Evolutionary conservation across 2,113 vertebrate species (phyloP).

Genomic region (Lycaon pictus): DNA sequence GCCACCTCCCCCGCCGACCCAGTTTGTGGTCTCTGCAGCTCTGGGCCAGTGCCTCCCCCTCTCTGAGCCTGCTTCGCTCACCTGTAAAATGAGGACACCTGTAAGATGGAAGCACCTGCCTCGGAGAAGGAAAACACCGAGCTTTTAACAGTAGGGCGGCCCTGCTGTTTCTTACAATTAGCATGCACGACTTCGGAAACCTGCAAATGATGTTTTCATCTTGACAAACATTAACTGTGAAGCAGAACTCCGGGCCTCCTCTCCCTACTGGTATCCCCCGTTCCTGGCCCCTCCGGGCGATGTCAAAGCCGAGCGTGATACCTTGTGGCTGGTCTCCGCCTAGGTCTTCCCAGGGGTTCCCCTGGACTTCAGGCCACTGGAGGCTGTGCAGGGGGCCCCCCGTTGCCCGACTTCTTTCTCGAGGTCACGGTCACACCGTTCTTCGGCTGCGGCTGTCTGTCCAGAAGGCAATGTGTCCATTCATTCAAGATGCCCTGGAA

Average conservation of each 20-base stretch:
- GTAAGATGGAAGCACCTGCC: not conserved
- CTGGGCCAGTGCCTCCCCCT: not conserved
- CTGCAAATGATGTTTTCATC: not conserved
- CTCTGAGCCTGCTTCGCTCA: not conserved
- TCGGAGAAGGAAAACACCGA: not conserved
- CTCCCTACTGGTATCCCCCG: not conserved
- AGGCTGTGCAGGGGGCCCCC: not conserved
- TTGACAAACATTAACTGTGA: not conserved
- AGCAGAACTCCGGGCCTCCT: not conserved
- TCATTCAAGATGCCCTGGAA: not conserved
- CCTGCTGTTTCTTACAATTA: not conserved
- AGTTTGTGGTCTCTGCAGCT: not conserved
- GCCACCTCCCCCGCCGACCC: not conserved
- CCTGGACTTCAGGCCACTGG: not conserved
- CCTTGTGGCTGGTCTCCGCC: constrained; percentile 23
- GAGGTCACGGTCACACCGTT: not conserved
- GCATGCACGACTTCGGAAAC: not conserved
- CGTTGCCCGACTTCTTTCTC: not conserved
- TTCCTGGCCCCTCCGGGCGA: not conserved
- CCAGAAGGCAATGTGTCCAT: not conserved
- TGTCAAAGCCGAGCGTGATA: not conserved
- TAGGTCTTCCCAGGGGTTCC: not conserved
- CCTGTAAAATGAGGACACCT: not conserved
- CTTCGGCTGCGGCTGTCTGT: not conserved
- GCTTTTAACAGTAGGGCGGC: not conserved